These are phyloP conservation scores for Pogona vitticeps DNA, from an alignment of 2,113 vertebrate species.

Conservation along the genomic window DNA sequence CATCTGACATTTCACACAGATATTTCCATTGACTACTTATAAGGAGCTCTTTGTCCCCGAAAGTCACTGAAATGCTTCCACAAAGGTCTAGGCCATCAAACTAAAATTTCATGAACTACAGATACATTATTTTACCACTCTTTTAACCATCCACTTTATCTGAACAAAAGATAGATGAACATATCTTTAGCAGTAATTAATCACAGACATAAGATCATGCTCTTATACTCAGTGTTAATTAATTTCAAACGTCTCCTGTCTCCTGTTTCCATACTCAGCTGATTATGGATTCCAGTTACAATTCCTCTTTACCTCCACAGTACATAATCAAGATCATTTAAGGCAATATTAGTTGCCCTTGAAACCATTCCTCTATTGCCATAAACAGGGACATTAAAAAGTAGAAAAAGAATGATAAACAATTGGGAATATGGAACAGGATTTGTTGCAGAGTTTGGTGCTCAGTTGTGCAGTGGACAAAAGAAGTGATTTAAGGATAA, in stretches of 20 bases:
- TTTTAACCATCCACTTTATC: background rate
- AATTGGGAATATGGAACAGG: background rate
- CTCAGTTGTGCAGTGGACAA: too few relatives aligned
- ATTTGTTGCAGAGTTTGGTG: too few relatives aligned
- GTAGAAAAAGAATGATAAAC: background rate
- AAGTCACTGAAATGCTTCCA: background rate
- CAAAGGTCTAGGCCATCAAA: background rate
- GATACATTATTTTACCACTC: background rate
- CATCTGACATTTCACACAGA: background rate
- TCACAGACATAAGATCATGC: background rate
- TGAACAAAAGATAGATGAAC: background rate
- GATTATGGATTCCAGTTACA: too few relatives aligned
- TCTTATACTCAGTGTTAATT: background rate
- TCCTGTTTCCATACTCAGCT: background rate
- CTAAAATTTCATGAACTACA: background rate
- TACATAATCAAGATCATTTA: background rate
- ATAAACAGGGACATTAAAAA: background rate
- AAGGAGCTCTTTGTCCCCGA: background rate
- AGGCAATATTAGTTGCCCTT: background rate
- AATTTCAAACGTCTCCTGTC: background rate
- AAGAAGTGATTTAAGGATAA: too few relatives aligned
- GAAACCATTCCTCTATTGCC: background rate
- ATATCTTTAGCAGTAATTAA: slow-evolving; percentile 6
- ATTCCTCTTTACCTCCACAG: background rate
- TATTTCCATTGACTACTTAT: background rate